Percentiles rank a stretch among this genome's conserved stretches.
These are phyloP conservation scores for Monopterus albus DNA, from an alignment of 2,113 vertebrate species.

Conservation along the genomic window DNA sequence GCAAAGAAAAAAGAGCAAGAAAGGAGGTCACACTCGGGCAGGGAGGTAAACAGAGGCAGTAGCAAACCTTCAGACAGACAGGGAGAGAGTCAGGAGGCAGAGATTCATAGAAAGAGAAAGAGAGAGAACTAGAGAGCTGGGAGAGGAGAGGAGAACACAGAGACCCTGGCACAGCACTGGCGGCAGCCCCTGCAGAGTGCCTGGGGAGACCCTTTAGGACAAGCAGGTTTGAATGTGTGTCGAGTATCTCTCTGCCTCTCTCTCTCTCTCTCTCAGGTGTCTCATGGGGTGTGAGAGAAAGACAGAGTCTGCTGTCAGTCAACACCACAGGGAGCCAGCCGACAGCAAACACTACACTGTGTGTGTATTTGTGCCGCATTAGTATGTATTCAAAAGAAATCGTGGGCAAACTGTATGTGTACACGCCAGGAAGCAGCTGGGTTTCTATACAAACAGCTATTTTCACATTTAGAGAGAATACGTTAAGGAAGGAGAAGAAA, in stretches of 20 bases:
- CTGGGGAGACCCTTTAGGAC: constrained; percentile 55
- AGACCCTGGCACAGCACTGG: constrained; percentile 15
- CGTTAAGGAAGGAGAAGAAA: neutral
- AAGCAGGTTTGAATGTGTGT: neutral
- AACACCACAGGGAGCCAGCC: constrained; percentile 14
- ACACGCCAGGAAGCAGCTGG: neutral
- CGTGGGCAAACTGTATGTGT: neutral
- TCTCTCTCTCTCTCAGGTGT: constrained; percentile 9
- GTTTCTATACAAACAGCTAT: neutral
- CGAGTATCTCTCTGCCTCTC: neutral
- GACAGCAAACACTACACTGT: constrained; percentile 5
- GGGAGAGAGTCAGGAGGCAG: constrained; percentile 18
- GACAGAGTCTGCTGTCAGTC: constrained; percentile 37
- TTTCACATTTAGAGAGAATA: neutral
- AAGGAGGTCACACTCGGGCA: neutral
- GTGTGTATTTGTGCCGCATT: neutral
- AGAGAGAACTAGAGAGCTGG: neutral
- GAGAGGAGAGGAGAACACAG: neutral
- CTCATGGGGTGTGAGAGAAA: neutral
- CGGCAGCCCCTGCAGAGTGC: constrained; percentile 52
- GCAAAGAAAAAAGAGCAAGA: neutral
- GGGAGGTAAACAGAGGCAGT: constrained; percentile 14
- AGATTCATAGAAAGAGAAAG: constrained; percentile 4
- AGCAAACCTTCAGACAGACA: constrained; percentile 24
- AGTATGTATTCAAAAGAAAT: constrained; percentile 1